Conservation (phyloP, 2,113 vertebrate genomes). For the Dasyprocta punctata region DNA sequence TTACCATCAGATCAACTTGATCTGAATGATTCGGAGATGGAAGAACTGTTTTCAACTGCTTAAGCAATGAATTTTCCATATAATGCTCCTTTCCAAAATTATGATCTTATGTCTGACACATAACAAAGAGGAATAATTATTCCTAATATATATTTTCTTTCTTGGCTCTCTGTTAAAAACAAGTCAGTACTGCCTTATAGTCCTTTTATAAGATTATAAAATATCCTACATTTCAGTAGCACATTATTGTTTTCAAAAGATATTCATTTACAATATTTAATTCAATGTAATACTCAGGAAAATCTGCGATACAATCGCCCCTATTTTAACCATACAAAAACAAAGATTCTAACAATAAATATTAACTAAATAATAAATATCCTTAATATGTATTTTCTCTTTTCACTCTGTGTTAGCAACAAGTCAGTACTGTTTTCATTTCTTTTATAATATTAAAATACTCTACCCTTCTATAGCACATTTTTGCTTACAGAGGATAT, state of each 20-base stretch:
- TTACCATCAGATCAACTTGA: background rate
- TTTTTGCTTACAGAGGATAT: slow-evolving; percentile 33
- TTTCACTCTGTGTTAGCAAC: background rate
- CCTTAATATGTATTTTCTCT: slow-evolving; percentile 4
- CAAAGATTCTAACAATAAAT: background rate
- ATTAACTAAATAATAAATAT: background rate
- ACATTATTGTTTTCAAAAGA: slow-evolving; percentile 20
- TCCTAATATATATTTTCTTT: slow-evolving; percentile 10
- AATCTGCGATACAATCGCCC: background rate
- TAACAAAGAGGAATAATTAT: background rate
- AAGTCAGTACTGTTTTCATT: background rate
- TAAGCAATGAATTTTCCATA: slow-evolving; percentile 31
- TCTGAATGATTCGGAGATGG: background rate
- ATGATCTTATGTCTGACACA: background rate
- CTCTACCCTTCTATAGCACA: background rate
- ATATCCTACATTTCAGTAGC: background rate
- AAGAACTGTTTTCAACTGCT: background rate
- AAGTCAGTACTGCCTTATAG: background rate
- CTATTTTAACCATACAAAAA: background rate
- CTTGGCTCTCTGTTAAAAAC: background rate
- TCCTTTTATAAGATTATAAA: slow-evolving; percentile 13
- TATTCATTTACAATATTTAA: background rate
- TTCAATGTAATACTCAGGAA: background rate
- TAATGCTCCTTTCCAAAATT: background rate
- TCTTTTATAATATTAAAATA: slow-evolving; percentile 16